phyloP scores from a whole-genome alignment of 2,888 invertebrate genomes.

The Pollenia labialis region DNA sequence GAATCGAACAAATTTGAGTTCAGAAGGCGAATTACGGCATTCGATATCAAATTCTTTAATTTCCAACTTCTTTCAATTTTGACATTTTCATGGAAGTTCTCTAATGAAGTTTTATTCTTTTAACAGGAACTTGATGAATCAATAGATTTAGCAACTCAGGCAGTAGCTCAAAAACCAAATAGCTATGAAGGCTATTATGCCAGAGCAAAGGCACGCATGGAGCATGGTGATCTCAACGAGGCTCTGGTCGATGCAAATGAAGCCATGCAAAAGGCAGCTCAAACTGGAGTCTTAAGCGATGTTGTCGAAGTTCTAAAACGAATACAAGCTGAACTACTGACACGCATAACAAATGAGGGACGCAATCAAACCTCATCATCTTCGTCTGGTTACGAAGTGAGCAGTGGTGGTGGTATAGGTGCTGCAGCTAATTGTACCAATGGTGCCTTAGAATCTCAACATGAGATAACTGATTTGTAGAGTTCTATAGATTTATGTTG shows the following conservation, averaged over 20 bases:
- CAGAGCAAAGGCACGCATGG: slow-evolving; percentile 93
- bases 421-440: slow-evolving; percentile 52
- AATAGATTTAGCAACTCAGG: slow-evolving; percentile 94
- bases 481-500: slow-evolving; percentile 36
- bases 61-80: neutral
- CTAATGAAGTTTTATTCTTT: slow-evolving; percentile 66
- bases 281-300: slow-evolving; percentile 80
- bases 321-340: slow-evolving; percentile 81
- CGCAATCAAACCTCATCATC: slow-evolving; percentile 60
- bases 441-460: slow-evolving; percentile 78
- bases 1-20: no score
- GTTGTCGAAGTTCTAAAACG: slow-evolving; percentile 82
- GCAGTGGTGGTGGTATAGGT: slow-evolving; percentile 59
- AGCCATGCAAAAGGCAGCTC: slow-evolving; percentile 85
- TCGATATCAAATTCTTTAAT: no score
- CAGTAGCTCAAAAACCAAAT: slow-evolving; percentile 91
- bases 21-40: no score
- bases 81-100: neutral
- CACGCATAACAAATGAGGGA: slow-evolving; percentile 79
- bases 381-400: slow-evolving; percentile 72
- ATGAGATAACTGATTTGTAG: slow-evolving; percentile 83
- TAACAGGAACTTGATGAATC: slow-evolving; percentile 92
- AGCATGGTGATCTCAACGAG: slow-evolving; percentile 89
- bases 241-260: slow-evolving; percentile 93
- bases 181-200: slow-evolving; percentile 97